A percentile compares a stretch with the other conserved stretches of the same genome.
phyloP scores from a whole-genome alignment of 1,140 invertebrate species.

The Maconellicoccus hirsutus region DNA sequence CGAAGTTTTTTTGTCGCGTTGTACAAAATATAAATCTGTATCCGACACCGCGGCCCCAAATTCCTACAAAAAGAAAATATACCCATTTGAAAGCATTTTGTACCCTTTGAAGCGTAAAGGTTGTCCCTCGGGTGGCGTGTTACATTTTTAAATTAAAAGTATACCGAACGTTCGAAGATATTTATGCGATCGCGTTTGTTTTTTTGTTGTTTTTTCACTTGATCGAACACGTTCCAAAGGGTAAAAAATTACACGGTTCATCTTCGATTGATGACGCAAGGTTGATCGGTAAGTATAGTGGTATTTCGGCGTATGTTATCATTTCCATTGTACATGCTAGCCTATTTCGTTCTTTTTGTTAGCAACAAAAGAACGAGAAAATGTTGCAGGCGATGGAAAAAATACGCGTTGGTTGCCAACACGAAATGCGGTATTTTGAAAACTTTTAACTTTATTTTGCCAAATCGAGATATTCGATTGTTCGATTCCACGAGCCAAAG shows the following conservation, averaged over 20 bases:
- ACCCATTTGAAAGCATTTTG: background rate
- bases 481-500: background rate
- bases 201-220: background rate
- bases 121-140: background rate
- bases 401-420: background rate
- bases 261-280: background rate
- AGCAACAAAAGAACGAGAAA: background rate
- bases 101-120: background rate
- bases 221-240: background rate
- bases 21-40: background rate
- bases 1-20: too few species aligned
- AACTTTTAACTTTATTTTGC: background rate
- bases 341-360: too few species aligned
- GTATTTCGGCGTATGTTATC: too few species aligned
- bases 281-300: background rate
- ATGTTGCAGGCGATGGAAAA: background rate
- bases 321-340: too few species aligned
- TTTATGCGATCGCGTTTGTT: background rate
- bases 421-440: background rate
- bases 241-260: background rate
- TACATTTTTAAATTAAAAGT: background rate
- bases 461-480: slow-evolving; percentile 5
- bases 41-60: background rate
- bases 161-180: background rate
- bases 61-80: background rate